Conservation (phyloP, 2,113 vertebrate genomes). For the Protomyctophum bolini region DNA sequence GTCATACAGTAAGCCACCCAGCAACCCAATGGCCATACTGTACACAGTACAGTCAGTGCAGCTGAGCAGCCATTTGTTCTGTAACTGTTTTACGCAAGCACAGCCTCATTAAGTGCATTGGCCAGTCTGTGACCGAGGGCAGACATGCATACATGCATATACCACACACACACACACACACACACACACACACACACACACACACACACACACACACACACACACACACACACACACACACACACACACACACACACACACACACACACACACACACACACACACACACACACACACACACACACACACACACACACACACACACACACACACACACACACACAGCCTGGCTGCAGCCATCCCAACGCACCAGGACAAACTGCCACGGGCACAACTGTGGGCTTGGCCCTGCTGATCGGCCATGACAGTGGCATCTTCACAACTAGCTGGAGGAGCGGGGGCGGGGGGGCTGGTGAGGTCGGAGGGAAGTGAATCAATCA, state of each 20-base stretch:
- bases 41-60: slow-evolving; percentile 1
- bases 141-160: slow-evolving; percentile 79
- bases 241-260: slow-evolving; percentile 30
- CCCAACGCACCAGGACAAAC: slow-evolving; percentile 90
- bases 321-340: slow-evolving; percentile 20
- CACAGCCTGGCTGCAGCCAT: slow-evolving; percentile 49
- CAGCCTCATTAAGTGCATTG: slow-evolving; percentile 95
- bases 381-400: slow-evolving; percentile 92
- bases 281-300: slow-evolving; percentile 16
- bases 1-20: background rate
- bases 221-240: slow-evolving; percentile 33
- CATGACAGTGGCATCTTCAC: slow-evolving; percentile 94
- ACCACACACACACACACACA: slow-evolving; percentile 25
- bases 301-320: slow-evolving; percentile 63
- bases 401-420: slow-evolving; percentile 89
- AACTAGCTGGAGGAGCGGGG: slow-evolving; percentile 87
- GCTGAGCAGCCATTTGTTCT: slow-evolving; percentile 50
- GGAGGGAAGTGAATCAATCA: slow-evolving; percentile 63
- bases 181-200: slow-evolving; percentile 30
- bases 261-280: slow-evolving; percentile 18
- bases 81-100: slow-evolving; percentile 83
- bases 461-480: slow-evolving; percentile 16
- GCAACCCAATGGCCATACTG: background rate
- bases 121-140: slow-evolving; percentile 85
- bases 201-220: background rate